Evolutionary conservation across 2,888 invertebrate genomes (phyloP).

Genomic region (Byasa hedistus): DNA sequence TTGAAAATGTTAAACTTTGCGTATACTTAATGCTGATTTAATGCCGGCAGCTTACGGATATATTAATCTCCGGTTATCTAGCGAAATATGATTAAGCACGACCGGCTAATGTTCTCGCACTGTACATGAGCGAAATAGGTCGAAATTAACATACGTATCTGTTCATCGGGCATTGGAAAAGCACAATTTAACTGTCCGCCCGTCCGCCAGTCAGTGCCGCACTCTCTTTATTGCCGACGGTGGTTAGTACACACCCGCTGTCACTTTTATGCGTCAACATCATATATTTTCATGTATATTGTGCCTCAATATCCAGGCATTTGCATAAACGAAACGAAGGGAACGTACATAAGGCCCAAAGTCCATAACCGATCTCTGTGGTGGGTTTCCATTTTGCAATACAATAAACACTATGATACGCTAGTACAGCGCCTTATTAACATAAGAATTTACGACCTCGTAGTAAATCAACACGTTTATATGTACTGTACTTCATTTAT

Average conservation of each 20-base stretch:
- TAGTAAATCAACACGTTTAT: slow-evolving; percentile 70
- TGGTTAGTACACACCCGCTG: slow-evolving; percentile 47
- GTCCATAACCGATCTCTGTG: slow-evolving; percentile 47
- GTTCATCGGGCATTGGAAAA: slow-evolving; percentile 24
- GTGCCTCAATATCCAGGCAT: slow-evolving; percentile 63
- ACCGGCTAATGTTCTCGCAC: slow-evolving; percentile 17
- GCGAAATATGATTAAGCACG: slow-evolving; percentile 26
- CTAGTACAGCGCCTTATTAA: slow-evolving; percentile 57
- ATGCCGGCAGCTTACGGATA: slow-evolving; percentile 6
- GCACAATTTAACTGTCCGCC: slow-evolving; percentile 29
- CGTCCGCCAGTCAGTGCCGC: slow-evolving; percentile 18
- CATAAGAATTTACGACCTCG: slow-evolving; percentile 67
- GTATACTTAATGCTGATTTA: slow-evolving; percentile 11
- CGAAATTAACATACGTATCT: slow-evolving; percentile 26
- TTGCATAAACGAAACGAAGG: slow-evolving; percentile 65
- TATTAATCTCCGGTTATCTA: slow-evolving; percentile 25
- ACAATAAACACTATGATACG: slow-evolving; percentile 60
- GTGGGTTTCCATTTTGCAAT: slow-evolving; percentile 71
- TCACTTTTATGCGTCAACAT: slow-evolving; percentile 64
- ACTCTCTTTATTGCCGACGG: slow-evolving; percentile 25
- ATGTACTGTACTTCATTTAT: slow-evolving; percentile 57
- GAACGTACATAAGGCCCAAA: slow-evolving; percentile 58
- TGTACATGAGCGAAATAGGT: slow-evolving; percentile 23
- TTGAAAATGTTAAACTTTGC: slow-evolving; percentile 10
- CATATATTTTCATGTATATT: slow-evolving; percentile 68